phyloP scores from a whole-genome alignment of 2,888 invertebrate genomes.

The Alcis repandata region DNA sequence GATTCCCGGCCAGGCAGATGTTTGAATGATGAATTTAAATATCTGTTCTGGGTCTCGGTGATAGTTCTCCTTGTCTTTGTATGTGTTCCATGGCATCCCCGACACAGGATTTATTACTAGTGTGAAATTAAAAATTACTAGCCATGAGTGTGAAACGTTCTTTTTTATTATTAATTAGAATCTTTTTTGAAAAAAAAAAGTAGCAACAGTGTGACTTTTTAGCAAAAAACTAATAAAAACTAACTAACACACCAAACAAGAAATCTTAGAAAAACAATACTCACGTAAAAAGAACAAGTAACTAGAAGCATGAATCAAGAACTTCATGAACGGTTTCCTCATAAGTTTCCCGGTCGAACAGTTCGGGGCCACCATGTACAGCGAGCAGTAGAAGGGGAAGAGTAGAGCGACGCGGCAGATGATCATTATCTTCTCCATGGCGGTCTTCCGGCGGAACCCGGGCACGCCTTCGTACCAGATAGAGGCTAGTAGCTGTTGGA shows the following conservation, averaged over 20 bases:
- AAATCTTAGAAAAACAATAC: slow-evolving; percentile 68
- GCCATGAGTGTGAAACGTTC: too few species aligned
- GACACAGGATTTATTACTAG: too few species aligned
- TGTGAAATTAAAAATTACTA: too few species aligned
- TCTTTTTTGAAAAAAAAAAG: too few species aligned
- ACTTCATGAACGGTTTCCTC: slow-evolving; percentile 98
- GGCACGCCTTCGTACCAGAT: slow-evolving; percentile 99
- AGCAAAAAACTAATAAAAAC: too few species aligned
- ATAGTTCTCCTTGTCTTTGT: too few species aligned
- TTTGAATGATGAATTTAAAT: too few species aligned
- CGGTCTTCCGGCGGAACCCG: slow-evolving; percentile 94
- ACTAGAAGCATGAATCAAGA: slow-evolving; percentile 97
- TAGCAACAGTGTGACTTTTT: too few species aligned
- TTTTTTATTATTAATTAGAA: too few species aligned
- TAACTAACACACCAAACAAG: background rate
- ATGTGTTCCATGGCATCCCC: too few species aligned
- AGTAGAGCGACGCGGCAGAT: slow-evolving; percentile 92
- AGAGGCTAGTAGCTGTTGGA: slow-evolving; percentile 95
- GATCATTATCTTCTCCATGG: slow-evolving; percentile 90
- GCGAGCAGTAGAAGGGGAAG: slow-evolving; percentile 94
- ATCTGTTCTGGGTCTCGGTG: too few species aligned
- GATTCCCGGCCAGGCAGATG: too few species aligned
- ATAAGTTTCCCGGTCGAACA: slow-evolving; percentile 93
- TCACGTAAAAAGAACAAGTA: slow-evolving; percentile 97
- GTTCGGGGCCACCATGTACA: slow-evolving; percentile 95